Conservation (phyloP, 2,797 vertebrate species). For the Pogonophryne albipinna region DNA sequence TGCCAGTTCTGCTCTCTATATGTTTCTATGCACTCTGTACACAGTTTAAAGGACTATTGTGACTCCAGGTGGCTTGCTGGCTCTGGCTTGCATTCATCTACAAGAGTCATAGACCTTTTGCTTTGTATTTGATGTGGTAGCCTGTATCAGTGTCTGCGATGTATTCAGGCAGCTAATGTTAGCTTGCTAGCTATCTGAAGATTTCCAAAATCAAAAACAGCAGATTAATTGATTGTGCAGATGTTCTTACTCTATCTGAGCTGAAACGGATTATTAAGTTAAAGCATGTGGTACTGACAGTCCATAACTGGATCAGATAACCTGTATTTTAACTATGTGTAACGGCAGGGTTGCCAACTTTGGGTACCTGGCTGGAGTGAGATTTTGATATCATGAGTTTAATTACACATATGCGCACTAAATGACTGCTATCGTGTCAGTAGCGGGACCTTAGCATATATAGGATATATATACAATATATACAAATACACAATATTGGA, state of each 20-base stretch:
- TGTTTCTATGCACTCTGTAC: background rate
- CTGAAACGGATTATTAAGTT: background rate
- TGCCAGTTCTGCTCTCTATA: no score
- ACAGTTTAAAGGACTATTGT: slow-evolving; percentile 4
- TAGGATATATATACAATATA: no score
- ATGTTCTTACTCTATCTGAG: background rate
- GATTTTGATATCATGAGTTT: no score
- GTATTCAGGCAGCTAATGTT: background rate
- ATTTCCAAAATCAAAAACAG: background rate
- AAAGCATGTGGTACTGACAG: background rate
- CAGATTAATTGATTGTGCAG: background rate
- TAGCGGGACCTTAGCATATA: no score
- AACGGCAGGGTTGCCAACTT: no score
- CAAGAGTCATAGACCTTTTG: background rate
- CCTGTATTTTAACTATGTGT: background rate
- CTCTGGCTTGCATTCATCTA: background rate
- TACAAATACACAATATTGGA: no score
- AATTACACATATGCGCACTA: no score
- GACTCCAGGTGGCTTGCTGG: background rate
- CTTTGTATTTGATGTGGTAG: background rate
- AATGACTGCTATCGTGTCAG: no score
- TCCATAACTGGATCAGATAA: background rate
- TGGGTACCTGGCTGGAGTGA: no score
- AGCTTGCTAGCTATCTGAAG: background rate
- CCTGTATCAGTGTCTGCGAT: rapidly evolving